Evolutionary conservation across 2,113 vertebrate species (phyloP).

Genomic region (Petaurus breviceps): DNA sequence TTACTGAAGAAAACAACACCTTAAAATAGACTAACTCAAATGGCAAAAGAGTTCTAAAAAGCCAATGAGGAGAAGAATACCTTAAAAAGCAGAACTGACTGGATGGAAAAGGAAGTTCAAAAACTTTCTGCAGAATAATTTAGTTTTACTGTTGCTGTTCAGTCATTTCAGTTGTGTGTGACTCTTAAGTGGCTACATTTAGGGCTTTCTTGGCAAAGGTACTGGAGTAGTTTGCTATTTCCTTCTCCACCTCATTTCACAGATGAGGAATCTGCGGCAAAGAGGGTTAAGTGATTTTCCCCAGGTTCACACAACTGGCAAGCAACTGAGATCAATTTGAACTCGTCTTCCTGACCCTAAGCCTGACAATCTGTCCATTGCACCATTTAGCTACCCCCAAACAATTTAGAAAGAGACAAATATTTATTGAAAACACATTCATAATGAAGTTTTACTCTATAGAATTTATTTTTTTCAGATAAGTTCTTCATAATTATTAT

Average conservation of each 20-base stretch:
- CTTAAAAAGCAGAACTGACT: no score
- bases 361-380: not conserved
- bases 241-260: not conserved
- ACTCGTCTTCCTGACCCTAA: not conserved
- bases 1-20: no score
- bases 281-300: not conserved
- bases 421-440: conserved; percentile 48
- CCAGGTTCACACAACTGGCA: not conserved
- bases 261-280: not conserved
- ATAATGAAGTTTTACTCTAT: conserved; percentile 46
- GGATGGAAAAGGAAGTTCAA: no score
- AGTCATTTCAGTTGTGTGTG: not conserved
- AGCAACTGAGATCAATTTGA: not conserved
- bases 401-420: conserved; percentile 29
- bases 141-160: not conserved
- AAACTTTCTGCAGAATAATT: no score
- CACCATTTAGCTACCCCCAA: not conserved
- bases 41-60: no score
- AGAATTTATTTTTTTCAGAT: conserved; percentile 52
- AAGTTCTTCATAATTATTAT: conserved; percentile 37
- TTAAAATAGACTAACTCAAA: no score
- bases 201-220: not conserved
- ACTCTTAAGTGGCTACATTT: not conserved
- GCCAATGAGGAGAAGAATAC: no score
- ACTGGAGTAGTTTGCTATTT: not conserved